A percentile compares a stretch with the other conserved stretches of the same genome.
These are phyloP conservation scores for Drosophila parthenogenetica DNA, from an alignment of 2,888 invertebrate species.

Conservation along the genomic window DNA sequence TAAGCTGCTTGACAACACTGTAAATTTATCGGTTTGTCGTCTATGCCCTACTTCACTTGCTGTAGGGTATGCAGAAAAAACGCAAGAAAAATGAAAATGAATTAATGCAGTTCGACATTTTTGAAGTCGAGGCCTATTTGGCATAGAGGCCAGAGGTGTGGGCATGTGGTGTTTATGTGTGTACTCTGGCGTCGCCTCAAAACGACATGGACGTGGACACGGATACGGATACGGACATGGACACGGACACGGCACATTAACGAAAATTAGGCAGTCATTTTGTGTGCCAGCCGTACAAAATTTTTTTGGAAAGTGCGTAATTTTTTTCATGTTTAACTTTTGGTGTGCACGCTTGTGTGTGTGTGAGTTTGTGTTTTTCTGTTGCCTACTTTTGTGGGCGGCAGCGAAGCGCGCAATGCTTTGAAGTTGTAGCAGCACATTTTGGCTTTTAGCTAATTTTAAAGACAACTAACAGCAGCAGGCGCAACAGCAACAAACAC, in stretches of 20 bases:
- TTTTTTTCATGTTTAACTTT: constrained; percentile 20
- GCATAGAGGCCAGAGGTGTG: neutral
- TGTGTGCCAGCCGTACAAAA: constrained; percentile 39
- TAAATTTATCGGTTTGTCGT: too few relatives aligned
- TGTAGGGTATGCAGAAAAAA: constrained; percentile 39
- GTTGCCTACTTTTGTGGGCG: constrained; percentile 68
- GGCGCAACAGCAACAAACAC: constrained; percentile 9
- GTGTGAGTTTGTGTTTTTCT: constrained; percentile 14
- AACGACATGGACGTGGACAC: constrained; percentile 38
- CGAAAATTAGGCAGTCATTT: constrained; percentile 76
- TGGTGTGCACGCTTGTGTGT: neutral
- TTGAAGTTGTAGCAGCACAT: constrained; percentile 63
- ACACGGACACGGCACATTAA: constrained; percentile 67
- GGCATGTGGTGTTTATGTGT: constrained; percentile 7
- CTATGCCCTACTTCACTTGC: too few relatives aligned
- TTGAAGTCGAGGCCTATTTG: constrained; percentile 31
- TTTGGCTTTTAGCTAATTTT: constrained; percentile 74
- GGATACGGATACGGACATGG: constrained; percentile 42
- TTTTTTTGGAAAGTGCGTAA: constrained; percentile 52
- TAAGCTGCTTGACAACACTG: too few relatives aligned
- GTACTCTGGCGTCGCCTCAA: constrained; percentile 29
- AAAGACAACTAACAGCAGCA: constrained; percentile 50
- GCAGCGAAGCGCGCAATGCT: constrained; percentile 62
- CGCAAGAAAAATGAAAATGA: constrained; percentile 72
- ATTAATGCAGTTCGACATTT: constrained; percentile 73